phyloP scores from a whole-genome alignment of 1,140 invertebrate species.

The Battus philenor region DNA sequence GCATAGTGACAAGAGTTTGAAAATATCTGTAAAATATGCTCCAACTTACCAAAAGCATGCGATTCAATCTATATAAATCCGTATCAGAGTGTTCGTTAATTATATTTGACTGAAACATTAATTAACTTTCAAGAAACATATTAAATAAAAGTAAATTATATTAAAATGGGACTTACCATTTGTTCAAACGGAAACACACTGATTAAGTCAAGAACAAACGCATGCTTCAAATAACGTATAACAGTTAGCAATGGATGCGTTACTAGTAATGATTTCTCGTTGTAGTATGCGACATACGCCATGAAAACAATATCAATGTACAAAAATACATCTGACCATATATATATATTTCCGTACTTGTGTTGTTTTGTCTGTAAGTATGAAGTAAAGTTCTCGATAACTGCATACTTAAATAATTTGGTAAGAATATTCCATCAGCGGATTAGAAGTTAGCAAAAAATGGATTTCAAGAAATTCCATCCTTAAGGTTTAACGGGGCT shows the following conservation, averaged over 20 bases:
- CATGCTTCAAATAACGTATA: conserved; percentile 52
- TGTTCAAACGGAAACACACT: conserved; percentile 64
- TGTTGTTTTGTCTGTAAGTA: conserved; percentile 52
- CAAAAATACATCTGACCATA: conserved; percentile 40
- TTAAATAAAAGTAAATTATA: background rate
- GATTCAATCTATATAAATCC: conserved; percentile 53
- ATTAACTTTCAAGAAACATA: conserved; percentile 1
- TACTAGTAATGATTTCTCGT: conserved; percentile 52
- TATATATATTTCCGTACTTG: conserved; percentile 26
- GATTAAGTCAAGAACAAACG: conserved; percentile 54
- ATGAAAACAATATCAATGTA: conserved; percentile 64
- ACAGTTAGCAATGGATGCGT: conserved; percentile 62
- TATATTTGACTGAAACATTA: conserved; percentile 46
- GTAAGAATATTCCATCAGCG: too few species aligned
- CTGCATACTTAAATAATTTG: background rate
- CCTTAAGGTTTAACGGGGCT: too few species aligned
- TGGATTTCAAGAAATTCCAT: too few species aligned
- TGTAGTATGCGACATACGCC: conserved; percentile 66
- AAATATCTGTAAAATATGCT: too few species aligned
- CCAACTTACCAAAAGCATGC: conserved; percentile 47
- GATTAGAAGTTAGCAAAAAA: too few species aligned
- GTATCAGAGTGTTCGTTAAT: conserved; percentile 46
- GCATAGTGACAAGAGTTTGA: too few species aligned
- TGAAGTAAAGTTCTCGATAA: conserved; percentile 2
- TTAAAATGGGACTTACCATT: conserved; percentile 34